Conservation (phyloP, 2,113 vertebrate species). For the Barbus barbus region DNA sequence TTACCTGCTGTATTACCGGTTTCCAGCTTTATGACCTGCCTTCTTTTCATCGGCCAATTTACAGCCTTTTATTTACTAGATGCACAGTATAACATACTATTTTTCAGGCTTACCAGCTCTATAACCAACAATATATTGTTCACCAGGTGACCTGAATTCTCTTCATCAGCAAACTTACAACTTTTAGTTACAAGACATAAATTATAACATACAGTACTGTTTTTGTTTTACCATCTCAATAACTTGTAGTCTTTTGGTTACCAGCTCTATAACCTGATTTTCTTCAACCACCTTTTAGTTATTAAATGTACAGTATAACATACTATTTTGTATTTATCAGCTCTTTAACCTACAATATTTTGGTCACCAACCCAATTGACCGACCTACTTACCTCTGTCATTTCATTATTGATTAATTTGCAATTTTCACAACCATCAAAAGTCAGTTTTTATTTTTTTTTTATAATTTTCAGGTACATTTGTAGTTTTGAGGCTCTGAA, state of each 20-base stretch:
- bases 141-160: too few relatives aligned
- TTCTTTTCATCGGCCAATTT: neutral
- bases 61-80: neutral
- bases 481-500: neutral
- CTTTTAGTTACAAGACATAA: neutral
- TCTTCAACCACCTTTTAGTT: neutral
- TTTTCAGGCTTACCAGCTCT: neutral
- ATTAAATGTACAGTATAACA: too few relatives aligned
- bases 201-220: neutral
- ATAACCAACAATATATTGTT: neutral
- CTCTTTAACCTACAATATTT: neutral
- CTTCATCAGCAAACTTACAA: too few relatives aligned
- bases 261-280: too few relatives aligned
- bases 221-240: too few relatives aligned
- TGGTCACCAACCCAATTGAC: neutral
- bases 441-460: neutral
- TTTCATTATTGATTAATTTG: neutral
- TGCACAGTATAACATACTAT: neutral
- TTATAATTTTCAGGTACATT: neutral
- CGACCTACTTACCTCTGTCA: too few relatives aligned
- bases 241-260: too few relatives aligned
- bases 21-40: neutral
- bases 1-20: neutral
- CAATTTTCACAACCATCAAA: neutral
- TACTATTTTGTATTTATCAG: neutral